Percentiles rank a stretch among this genome's conserved stretches.
Evolutionary conservation across 2,113 vertebrate genomes (phyloP).

Genomic region (Scartelaos histophorus): DNA sequence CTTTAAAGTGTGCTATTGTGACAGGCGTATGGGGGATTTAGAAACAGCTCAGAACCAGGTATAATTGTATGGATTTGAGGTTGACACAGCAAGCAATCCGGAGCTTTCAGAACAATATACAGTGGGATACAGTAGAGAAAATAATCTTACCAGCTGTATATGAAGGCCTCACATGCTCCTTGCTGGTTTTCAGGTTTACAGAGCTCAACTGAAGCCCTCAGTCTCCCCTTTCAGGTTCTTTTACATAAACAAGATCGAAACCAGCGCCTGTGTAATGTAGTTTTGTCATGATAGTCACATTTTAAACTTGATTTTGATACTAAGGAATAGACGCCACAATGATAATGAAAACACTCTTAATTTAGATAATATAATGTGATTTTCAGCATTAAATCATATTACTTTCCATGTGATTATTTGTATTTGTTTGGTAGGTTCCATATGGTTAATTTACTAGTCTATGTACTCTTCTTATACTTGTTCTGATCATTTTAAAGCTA

Average conservation of each 20-base stretch:
- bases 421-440: no score
- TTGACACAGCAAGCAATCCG: neutral
- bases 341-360: no score
- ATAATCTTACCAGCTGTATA: neutral
- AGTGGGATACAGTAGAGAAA: neutral
- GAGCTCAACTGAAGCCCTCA: constrained; percentile 33
- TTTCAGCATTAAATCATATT: no score
- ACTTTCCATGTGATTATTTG: no score
- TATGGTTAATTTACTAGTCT: no score
- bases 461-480: no score
- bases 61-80: constrained; percentile 4
- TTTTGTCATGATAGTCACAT: no score
- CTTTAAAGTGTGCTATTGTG: no score
- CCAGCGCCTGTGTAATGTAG: constrained; percentile 38
- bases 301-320: no score
- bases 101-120: neutral
- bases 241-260: constrained; percentile 54
- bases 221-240: constrained; percentile 27
- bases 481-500: no score
- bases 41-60: constrained; percentile 14
- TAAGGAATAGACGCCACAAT: no score
- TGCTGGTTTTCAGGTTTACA: constrained; percentile 15
- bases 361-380: no score
- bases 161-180: neutral
- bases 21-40: neutral